Conservation (phyloP, 2,113 vertebrate species). For the Crotalus helleri region DNA sequence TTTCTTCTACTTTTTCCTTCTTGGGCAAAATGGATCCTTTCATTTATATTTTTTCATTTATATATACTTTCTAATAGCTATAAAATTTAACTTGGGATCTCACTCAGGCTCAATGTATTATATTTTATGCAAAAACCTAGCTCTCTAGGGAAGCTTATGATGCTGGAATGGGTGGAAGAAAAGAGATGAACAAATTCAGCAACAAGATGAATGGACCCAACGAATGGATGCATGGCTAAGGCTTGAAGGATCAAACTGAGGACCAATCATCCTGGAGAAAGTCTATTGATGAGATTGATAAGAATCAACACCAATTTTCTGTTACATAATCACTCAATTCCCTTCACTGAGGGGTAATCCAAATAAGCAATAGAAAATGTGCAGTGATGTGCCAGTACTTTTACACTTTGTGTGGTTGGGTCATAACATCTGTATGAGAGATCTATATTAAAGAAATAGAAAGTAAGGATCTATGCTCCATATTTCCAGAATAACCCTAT, state of each 20-base stretch:
- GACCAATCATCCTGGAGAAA: not conserved
- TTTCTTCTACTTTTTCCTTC: not conserved
- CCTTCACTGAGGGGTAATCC: not conserved
- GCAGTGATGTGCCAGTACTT: not conserved
- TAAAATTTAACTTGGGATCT: not conserved
- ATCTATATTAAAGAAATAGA: not conserved
- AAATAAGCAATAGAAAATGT: not conserved
- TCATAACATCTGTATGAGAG: not conserved
- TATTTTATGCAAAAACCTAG: not conserved
- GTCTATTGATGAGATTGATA: not conserved
- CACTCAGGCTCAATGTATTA: not conserved
- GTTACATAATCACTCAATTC: not conserved
- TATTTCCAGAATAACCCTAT: not conserved
- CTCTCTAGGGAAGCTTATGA: not conserved
- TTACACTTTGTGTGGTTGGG: no score
- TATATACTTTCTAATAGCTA: not conserved
- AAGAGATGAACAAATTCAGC: not conserved
- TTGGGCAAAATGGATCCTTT: not conserved
- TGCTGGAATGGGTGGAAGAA: not conserved
- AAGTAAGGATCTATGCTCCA: not conserved
- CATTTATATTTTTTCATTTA: not conserved
- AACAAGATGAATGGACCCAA: not conserved
- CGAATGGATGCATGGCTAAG: not conserved
- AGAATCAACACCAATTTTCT: not conserved
- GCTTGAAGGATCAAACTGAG: not conserved